Base-by-base conservation (phyloP, 1,140 invertebrate genomes). In the Eriocheir sinensis region DNA sequence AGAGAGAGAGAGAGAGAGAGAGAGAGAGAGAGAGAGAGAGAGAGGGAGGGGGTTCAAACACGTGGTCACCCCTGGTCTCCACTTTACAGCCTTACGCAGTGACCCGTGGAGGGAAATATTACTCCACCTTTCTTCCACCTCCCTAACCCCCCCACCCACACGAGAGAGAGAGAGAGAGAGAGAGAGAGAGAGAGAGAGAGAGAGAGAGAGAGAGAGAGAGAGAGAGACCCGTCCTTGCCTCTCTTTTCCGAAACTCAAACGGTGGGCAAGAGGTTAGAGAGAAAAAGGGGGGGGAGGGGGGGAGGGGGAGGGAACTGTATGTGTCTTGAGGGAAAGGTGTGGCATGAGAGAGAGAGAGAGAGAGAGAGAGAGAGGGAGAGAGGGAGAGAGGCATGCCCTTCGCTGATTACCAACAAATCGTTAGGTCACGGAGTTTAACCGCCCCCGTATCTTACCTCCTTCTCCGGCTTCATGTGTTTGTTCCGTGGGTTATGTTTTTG, bases 41-140 rank as follows among this genome's bases (percentile, higher is more conserved):
- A n/a, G 60, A 6, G 8, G 60, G n/a, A n/a, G 8, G 60, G n/a
- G 60, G 27, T 21, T 72, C 60, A n/a, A 0, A 72, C 21, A 72
- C 60, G 60, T 72, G 60, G 60, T 72, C 60, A n/a, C 48, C 27
- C 60, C 60, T n/a, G 60, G 60, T 72, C 60, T 72, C 60, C 60
- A 72, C 27, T 72, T 72, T 72, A 72, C 60, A 72, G 27, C 6
- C 60, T 72, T 21, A 72, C 3, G 60, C 60, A 72, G 60, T 72
- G 60, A 72, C 60, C 60, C 60, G 60, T 72, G 60, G 27, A 72
- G 27, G 21, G n/a, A 72, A 72, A 72, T 72, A 72, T 72, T 72
- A 21, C 60, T 72, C 60, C 60, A 72, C 8, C 60, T 72, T 72
- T 72, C 60, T n/a, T 72, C 60, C 48, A 53, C 48, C 48, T 53